These are phyloP conservation scores for Cyrtodaria siliqua DNA, from an alignment of 2,888 invertebrate species.

Conservation along the genomic window DNA sequence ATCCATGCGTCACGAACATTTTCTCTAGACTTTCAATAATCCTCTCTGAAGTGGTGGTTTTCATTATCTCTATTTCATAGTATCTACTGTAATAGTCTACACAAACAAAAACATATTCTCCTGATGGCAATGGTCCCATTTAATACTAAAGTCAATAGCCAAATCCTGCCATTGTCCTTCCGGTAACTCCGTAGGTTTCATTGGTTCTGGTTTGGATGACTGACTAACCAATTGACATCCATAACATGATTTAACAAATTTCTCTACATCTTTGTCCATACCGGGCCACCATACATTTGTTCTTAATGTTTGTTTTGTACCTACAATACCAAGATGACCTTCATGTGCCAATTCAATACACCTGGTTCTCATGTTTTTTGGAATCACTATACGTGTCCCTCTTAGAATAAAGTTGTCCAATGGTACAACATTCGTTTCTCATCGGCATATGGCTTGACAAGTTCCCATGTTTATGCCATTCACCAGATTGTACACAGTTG, in stretches of 20 bases:
- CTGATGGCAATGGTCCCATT: constrained; percentile 27
- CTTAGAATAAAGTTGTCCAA: too few species aligned
- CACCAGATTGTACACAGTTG: too few species aligned
- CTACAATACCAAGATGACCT: too few species aligned
- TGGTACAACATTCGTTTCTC: too few species aligned
- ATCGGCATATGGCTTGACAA: too few species aligned
- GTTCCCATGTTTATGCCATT: too few species aligned
- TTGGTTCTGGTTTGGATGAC: constrained; percentile 37
- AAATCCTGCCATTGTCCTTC: constrained; percentile 54
- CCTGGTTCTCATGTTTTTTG: too few species aligned
- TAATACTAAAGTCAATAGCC: constrained; percentile 49
- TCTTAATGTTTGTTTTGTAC: too few species aligned
- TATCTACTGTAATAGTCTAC: constrained; percentile 65
- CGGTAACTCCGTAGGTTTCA: constrained; percentile 42
- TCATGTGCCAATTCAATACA: too few species aligned
- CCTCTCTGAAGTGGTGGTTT: constrained; percentile 2
- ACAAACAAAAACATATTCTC: constrained; percentile 49
- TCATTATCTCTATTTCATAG: constrained; percentile 44
- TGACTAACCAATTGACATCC: constrained; percentile 37
- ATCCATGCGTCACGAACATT: constrained; percentile 28
- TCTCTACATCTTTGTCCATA: constrained; percentile 51
- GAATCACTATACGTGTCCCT: too few species aligned
- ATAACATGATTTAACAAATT: constrained; percentile 43
- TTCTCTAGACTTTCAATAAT: constrained; percentile 1
- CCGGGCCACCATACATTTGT: too few species aligned